Evolutionary conservation across 2,888 invertebrate species (phyloP), one percentile per base, ranked within the genome.

Genomic region (Campaea margaritaria): DNA sequence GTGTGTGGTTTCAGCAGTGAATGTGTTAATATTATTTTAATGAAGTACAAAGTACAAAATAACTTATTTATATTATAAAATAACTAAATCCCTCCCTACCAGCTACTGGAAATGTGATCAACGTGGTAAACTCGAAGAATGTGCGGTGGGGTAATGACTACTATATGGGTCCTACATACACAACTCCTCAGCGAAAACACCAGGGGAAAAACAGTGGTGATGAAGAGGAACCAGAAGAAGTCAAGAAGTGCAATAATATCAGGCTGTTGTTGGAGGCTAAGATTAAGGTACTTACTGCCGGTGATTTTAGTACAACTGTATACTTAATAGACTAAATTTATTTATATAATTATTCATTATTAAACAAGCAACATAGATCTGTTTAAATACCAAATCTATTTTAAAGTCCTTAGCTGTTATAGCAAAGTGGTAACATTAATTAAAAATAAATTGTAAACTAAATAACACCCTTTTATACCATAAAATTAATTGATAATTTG

Each of bases 81-180:
- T 34, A 11, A 11, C 11, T 11, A 5, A 34, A 3, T 34, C 11
- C 12, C 47, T 57, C 58, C 49, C 62, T 65, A 11, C 49, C 81
- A 93, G 93, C 93, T 9, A 80, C 85, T 49, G 93, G 93, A 1
- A 87, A 86, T 78, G 93, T 93, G 2, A 90, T 93, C 45, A 93
- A 93, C 67, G 90, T 93, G 67, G 83, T 92, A 0, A 90, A 91
- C 64, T 87, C 89, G 1, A 85, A 76, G 56, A 83, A 87, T 59
- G 80, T 93, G 3, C 87, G 89, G 16, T 85, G 90, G 72, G 93
- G 93, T 0, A 85, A 85, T 74, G 80, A 87, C 13, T 90, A 91
- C 65, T 86, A 93, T 66, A 79, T 91, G 73, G 87, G 85, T 0
- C 76, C 81, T 3, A 69, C 75, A 10, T 74, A 72, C 63, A 73